Percentiles rank a stretch among this genome's conserved stretches.
Conservation (phyloP, 2,797 vertebrate genomes). For the Centropyge bicolor region DNA sequence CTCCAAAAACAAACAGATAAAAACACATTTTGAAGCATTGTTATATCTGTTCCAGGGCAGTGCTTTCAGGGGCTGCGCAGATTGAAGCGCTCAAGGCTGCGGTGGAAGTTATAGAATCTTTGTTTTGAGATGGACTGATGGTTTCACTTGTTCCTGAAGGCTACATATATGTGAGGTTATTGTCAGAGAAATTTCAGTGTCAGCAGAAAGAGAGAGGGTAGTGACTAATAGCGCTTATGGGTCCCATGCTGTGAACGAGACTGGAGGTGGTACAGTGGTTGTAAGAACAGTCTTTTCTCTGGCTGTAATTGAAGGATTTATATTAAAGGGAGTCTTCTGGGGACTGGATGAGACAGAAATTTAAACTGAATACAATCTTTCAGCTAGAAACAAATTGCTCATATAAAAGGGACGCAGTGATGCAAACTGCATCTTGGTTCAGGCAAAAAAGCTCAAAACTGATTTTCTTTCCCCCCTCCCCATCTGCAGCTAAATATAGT, state of each 20-base stretch:
- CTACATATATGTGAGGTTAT: constrained; percentile 32
- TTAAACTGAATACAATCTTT: constrained; percentile 14
- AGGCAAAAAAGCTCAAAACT: background rate
- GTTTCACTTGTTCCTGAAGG: constrained; percentile 45
- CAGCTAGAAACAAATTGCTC: constrained; percentile 26
- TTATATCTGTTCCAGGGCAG: background rate
- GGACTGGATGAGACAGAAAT: constrained; percentile 16
- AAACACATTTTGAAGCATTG: constrained; percentile 2
- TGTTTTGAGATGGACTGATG: constrained; percentile 34
- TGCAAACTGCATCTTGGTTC: constrained; percentile 33
- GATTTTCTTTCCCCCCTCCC: constrained; percentile 10
- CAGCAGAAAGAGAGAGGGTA: constrained; percentile 10
- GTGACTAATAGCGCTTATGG: constrained; percentile 40
- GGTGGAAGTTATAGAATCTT: background rate
- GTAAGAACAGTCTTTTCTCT: background rate
- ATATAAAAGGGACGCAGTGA: constrained; percentile 18
- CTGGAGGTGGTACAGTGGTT: background rate
- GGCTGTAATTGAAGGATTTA: constrained; percentile 25
- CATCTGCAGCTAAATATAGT: constrained; percentile 47
- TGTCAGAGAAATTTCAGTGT: constrained; percentile 34
- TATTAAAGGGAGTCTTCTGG: constrained; percentile 11
- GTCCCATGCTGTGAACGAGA: constrained; percentile 10
- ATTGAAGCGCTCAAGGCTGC: constrained; percentile 35
- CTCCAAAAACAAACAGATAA: constrained; percentile 1
- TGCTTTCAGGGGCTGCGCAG: constrained; percentile 8